A percentile compares a stretch with the other conserved stretches of the same genome.
These are phyloP conservation scores for Epizoanthus illoricatus DNA, from an alignment of 92 coral and sea anemone species.

Conservation along the genomic window DNA sequence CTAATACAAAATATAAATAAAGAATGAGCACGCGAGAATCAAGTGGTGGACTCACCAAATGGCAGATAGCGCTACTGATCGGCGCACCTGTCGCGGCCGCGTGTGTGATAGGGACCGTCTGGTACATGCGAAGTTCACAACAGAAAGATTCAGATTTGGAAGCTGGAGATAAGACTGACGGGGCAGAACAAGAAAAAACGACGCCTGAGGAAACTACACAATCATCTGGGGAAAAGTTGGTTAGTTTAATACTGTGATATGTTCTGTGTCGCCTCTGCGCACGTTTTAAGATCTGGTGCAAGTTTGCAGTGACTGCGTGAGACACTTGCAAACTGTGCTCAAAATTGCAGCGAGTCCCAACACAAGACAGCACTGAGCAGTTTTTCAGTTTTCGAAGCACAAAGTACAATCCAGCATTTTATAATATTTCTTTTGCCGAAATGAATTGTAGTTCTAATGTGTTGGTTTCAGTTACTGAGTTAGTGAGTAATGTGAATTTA, in stretches of 20 bases:
- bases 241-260: not conserved
- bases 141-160: constrained; percentile 2
- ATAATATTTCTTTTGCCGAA: too few species aligned
- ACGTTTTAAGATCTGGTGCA: too few species aligned
- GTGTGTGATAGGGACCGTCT: constrained; percentile 63
- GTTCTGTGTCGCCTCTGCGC: not conserved
- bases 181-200: not conserved
- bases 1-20: not conserved
- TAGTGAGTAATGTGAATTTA: too few species aligned
- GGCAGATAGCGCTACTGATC: constrained; percentile 76
- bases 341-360: too few species aligned
- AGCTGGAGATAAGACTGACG: not conserved
- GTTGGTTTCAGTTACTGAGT: too few species aligned
- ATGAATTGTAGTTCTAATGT: too few species aligned
- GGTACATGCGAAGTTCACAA: constrained; percentile 57
- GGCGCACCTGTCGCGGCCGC: constrained; percentile 82
- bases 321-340: too few species aligned
- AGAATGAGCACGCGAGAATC: constrained; percentile 77
- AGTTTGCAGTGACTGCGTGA: too few species aligned
- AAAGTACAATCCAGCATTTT: too few species aligned
- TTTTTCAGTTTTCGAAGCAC: too few species aligned
- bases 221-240: constrained; percentile 8
- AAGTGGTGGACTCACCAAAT: constrained; percentile 67
- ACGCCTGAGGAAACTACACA: constrained; percentile 3
- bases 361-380: too few species aligned